Evolutionary conservation across 2,888 invertebrate species (phyloP).

Genomic region (Arge pagana): DNA sequence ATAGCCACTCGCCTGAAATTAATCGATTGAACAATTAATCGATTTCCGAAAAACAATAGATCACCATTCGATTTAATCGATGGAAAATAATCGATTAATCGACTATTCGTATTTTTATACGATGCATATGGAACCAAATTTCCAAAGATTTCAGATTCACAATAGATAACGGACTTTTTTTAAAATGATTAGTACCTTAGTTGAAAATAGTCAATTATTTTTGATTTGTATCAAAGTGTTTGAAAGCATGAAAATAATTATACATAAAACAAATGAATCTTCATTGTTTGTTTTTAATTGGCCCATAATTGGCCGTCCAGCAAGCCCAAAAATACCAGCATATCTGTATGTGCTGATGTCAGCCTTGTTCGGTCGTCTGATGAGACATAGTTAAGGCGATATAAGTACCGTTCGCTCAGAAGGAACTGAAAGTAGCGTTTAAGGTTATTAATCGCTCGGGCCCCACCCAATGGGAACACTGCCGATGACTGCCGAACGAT

Average conservation of each 20-base stretch:
- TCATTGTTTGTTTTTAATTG: not conserved
- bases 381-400: slow-evolving; percentile 4
- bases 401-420: no score
- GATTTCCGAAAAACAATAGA: not conserved
- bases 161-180: not conserved
- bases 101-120: not conserved
- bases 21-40: slow-evolving; percentile 3
- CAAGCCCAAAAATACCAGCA: slow-evolving; percentile 4
- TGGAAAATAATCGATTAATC: not conserved
- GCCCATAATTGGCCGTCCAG: slow-evolving; percentile 3
- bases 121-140: not conserved
- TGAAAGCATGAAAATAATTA: not conserved
- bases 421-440: no score
- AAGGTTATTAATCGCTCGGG: no score
- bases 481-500: no score
- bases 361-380: slow-evolving; percentile 2
- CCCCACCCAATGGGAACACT: no score
- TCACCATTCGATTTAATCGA: slow-evolving; percentile 2
- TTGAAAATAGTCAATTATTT: not conserved
- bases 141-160: slow-evolving; percentile 2
- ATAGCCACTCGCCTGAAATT: not conserved
- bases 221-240: not conserved
- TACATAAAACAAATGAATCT: not conserved
- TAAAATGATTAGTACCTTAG: not conserved
- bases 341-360: slow-evolving; percentile 3